Percentiles rank a stretch among this genome's conserved stretches.
Evolutionary conservation across 2,888 invertebrate species (phyloP).

Genomic region (Macrosoma leucophasiata): DNA sequence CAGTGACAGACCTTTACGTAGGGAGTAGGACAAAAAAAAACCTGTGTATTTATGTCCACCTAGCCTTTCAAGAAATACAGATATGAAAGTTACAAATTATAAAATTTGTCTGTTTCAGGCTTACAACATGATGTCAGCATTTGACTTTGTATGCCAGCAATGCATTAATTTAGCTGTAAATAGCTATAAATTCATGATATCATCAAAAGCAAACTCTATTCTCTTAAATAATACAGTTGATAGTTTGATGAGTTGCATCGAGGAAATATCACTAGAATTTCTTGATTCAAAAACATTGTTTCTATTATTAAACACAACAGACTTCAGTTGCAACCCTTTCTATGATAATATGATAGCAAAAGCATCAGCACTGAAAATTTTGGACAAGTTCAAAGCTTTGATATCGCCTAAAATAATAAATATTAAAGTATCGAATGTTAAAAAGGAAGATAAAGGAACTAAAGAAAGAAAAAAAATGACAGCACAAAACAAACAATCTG

Average conservation of each 20-base stretch:
- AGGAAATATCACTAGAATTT: slow-evolving; percentile 26
- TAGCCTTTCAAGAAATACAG: too few relatives aligned
- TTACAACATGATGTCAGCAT: slow-evolving; percentile 32
- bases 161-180: slow-evolving; percentile 39
- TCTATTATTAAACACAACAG: slow-evolving; percentile 37
- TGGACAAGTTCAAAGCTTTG: slow-evolving; percentile 31
- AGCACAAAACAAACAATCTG: slow-evolving; percentile 15
- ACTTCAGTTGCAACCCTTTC: slow-evolving; percentile 36
- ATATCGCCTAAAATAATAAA: slow-evolving; percentile 20
- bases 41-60: too few relatives aligned
- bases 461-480: slow-evolving; percentile 18
- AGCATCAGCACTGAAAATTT: slow-evolving; percentile 27
- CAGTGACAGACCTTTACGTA: too few relatives aligned
- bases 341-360: slow-evolving; percentile 34
- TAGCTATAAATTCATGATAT: slow-evolving; percentile 42
- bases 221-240: slow-evolving; percentile 34
- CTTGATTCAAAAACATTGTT: slow-evolving; percentile 36
- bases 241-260: slow-evolving; percentile 32
- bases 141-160: slow-evolving; percentile 39
- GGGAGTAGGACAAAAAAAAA: too few relatives aligned
- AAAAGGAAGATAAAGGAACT: slow-evolving; percentile 18
- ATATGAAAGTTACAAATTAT: too few relatives aligned
- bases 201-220: slow-evolving; percentile 33
- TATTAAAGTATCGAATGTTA: slow-evolving; percentile 14
- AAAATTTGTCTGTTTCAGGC: slow-evolving; percentile 37